phyloP scores from a whole-genome alignment of 2,113 vertebrate genomes.

The Eidolon helvum region DNA sequence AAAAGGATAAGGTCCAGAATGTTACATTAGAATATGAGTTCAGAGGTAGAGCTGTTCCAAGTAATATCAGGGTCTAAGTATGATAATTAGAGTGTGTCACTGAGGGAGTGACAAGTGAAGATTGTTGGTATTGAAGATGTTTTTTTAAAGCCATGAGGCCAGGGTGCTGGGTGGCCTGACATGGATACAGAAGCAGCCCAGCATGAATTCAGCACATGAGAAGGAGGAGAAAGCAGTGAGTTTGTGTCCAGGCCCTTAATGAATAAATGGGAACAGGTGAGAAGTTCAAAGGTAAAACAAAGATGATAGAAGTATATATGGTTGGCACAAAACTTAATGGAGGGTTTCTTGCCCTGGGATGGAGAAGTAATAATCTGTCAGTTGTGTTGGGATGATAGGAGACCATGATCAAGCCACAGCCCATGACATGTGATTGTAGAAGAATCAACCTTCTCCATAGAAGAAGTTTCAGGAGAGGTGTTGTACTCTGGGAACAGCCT shows the following conservation, averaged over 20 bases:
- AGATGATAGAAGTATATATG: background rate
- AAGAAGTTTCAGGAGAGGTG: background rate
- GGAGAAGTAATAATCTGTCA: background rate
- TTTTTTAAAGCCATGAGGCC: background rate
- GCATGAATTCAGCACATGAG: background rate
- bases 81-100: background rate
- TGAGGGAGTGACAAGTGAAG: background rate
- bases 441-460: background rate
- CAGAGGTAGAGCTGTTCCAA: background rate
- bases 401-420: background rate
- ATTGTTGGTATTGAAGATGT: background rate
- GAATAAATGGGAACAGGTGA: background rate
- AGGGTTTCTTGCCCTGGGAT: background rate
- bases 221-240: background rate
- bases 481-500: background rate
- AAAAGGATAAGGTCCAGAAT: background rate
- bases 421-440: background rate
- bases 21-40: background rate
- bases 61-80: background rate
- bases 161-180: background rate
- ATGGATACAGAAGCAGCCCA: background rate
- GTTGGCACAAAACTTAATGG: constrained; percentile 3
- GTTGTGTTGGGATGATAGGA: background rate
- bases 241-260: background rate
- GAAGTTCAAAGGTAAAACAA: background rate